Conservation (phyloP, 2,888 invertebrate genomes). For the Gnatocerus cornutus region DNA sequence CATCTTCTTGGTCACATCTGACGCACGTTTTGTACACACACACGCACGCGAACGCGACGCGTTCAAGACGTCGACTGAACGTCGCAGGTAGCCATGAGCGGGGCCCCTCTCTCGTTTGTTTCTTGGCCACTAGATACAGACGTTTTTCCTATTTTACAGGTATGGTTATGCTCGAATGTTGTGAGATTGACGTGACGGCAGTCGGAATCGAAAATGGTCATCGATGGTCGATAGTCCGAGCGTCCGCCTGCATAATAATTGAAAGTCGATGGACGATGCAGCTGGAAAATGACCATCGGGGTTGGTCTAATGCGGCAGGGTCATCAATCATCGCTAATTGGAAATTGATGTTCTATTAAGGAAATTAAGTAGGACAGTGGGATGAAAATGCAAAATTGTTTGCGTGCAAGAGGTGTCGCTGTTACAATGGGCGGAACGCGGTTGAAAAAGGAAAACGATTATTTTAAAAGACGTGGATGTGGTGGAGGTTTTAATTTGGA, state of each 20-base stretch:
- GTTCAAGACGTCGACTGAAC: constrained; percentile 14
- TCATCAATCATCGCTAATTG: constrained; percentile 1
- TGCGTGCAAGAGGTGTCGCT: no score
- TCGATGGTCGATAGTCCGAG: constrained; percentile 9
- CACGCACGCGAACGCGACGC: constrained; percentile 6
- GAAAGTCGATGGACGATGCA: constrained; percentile 4
- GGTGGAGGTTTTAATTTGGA: background rate
- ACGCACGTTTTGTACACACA: background rate
- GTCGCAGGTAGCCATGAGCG: constrained; percentile 17
- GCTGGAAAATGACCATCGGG: background rate
- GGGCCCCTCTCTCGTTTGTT: constrained; percentile 34
- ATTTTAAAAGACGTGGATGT: background rate
- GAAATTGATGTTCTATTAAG: constrained; percentile 1
- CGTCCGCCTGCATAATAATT: constrained; percentile 10
- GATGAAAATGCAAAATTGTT: no score
- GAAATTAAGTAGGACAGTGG: no score
- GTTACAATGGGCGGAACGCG: background rate
- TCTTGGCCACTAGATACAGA: constrained; percentile 13
- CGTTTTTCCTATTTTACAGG: constrained; percentile 12
- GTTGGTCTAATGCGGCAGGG: background rate
- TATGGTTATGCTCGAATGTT: background rate
- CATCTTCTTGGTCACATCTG: constrained; percentile 29
- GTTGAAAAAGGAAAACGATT: no score
- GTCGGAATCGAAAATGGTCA: constrained; percentile 19
- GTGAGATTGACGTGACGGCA: constrained; percentile 18